These are phyloP conservation scores for Sphecodes monilicornis DNA, from an alignment of 2,888 invertebrate genomes.

Conservation along the genomic window DNA sequence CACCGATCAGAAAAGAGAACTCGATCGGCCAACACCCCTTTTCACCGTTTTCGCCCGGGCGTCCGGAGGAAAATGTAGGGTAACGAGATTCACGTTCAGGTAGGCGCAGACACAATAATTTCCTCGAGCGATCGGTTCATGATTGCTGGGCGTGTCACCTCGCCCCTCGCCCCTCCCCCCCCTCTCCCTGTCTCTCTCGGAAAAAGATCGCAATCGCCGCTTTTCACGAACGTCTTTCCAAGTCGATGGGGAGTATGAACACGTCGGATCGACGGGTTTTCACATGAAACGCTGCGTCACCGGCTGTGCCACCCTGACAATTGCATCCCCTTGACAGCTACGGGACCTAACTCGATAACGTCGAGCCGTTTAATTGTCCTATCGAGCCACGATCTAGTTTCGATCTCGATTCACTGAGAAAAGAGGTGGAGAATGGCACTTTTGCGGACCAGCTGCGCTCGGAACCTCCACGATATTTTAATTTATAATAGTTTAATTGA, in stretches of 20 bases:
- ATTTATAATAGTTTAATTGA: background rate
- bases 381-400: background rate
- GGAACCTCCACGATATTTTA: background rate
- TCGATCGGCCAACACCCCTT: slow-evolving; percentile 9
- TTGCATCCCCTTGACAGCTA: slow-evolving; percentile 1
- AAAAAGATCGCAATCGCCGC: slow-evolving; percentile 33
- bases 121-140: slow-evolving; percentile 76
- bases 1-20: slow-evolving; percentile 8
- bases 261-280: slow-evolving; percentile 7
- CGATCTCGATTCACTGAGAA: background rate
- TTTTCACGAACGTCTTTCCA: slow-evolving; percentile 33
- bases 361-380: background rate
- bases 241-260: background rate
- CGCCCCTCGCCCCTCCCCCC: slow-evolving; percentile 4
- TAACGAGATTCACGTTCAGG: slow-evolving; percentile 73
- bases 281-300: slow-evolving; percentile 14
- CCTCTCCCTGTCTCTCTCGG: background rate
- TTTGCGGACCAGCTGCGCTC: background rate
- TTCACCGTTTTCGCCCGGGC: background rate
- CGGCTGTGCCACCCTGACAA: background rate
- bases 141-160: slow-evolving; percentile 68
- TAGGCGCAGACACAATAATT: slow-evolving; percentile 72
- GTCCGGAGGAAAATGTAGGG: slow-evolving; percentile 61
- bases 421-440: background rate
- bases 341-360: background rate